Evolutionary conservation across 2,888 invertebrate genomes (phyloP).

Genomic region (Chalcis sispes): DNA sequence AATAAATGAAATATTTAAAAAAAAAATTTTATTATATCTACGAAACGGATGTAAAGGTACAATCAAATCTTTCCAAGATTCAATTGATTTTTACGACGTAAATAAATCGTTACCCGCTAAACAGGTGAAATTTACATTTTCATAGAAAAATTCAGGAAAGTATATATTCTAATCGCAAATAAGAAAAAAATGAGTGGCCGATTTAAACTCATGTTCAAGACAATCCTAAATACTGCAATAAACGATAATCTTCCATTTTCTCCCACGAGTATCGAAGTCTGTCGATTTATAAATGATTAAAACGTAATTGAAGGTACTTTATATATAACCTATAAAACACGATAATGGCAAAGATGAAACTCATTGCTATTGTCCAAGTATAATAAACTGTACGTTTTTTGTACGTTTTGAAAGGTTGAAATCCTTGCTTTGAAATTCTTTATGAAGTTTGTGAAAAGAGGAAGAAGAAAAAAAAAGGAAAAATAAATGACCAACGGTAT

Average conservation of each 20-base stretch:
- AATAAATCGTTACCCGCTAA: neutral
- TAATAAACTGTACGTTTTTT: too few relatives aligned
- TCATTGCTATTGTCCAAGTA: neutral
- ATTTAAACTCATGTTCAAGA: constrained; percentile 25
- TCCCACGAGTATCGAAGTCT: neutral
- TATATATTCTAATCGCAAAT: too few relatives aligned
- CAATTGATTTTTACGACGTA: constrained; percentile 13
- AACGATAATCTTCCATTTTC: constrained; percentile 28
- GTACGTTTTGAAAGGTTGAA: constrained; percentile 31
- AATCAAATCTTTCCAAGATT: constrained; percentile 17
- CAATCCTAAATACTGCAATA: constrained; percentile 39
- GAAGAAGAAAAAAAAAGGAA: neutral
- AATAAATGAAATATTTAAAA: too few relatives aligned
- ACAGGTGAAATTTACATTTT: neutral
- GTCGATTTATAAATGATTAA: constrained; percentile 16
- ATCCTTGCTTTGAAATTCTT: constrained; percentile 21
- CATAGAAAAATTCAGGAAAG: neutral
- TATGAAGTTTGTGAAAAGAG: neutral
- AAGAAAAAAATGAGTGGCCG: too few relatives aligned
- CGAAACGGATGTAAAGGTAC: neutral
- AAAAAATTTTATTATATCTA: too few relatives aligned
- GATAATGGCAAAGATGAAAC: neutral
- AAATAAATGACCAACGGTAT: constrained; percentile 30
- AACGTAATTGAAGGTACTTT: neutral
- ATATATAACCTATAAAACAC: constrained; percentile 13